Evolutionary conservation across 2,113 vertebrate species (phyloP).

Genomic region (Prionailurus viverrinus): DNA sequence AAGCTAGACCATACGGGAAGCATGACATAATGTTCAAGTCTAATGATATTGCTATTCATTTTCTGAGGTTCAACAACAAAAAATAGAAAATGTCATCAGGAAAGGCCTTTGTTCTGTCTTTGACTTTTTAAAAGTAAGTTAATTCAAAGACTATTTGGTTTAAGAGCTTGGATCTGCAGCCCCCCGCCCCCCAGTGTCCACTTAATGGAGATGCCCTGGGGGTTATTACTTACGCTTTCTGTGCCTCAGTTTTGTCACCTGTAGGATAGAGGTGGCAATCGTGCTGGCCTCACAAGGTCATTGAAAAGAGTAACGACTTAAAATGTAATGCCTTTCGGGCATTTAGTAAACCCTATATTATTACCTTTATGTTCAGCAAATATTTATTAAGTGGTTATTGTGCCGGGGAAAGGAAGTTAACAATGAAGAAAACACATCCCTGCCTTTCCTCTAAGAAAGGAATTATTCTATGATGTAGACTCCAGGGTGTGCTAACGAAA

Average conservation of each 20-base stretch:
- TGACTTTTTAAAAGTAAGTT: background rate
- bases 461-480: background rate
- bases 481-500: background rate
- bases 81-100: constrained; percentile 74
- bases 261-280: accelerated
- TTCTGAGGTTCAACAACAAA: constrained; percentile 64
- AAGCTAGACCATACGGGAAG: accelerated
- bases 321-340: background rate
- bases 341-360: too few relatives aligned
- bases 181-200: accelerated
- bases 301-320: background rate
- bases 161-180: background rate
- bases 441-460: background rate
- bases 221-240: background rate
- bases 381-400: background rate
- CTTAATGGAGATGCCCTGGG: background rate
- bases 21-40: constrained; percentile 71
- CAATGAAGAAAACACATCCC: background rate
- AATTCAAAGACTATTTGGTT: background rate
- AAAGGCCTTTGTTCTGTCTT: background rate
- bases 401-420: background rate
- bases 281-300: background rate
- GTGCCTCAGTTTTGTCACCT: background rate
- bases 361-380: background rate
- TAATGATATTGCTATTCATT: constrained; percentile 76